Base-by-base conservation (phyloP, 2,797 vertebrate genomes). In the Lagodon rhomboides region DNA sequence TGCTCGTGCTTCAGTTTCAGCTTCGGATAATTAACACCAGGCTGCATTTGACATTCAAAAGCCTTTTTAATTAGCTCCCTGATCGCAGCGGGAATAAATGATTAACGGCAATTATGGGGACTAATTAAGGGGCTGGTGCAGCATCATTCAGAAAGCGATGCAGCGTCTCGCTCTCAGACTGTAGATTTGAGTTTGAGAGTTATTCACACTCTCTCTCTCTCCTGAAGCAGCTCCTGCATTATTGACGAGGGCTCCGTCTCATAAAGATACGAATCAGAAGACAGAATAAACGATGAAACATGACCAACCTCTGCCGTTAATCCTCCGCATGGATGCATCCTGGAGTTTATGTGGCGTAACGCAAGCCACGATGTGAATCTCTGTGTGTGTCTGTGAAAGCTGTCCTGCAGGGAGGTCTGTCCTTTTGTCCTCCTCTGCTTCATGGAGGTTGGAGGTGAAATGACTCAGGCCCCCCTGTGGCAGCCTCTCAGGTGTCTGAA, bases 401-500 rank as follows among this genome's bases (percentile, higher is more conserved):
- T 51, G 65, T 74, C 53, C 59, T 56, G 86, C 55, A 23, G 87
- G 30, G 85, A 30, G 91, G 82, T 82, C 80, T 18, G 69, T 17
- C 43, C 50, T 89, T 27, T 89, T 89, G 84, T 88, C 55, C 74
- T 61, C 20, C 16, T 0, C n/a, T 22, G 64, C 46, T 50, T 70
- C 60, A 67, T 30, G 46, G 61, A 51, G 64, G 58, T 61, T 5
- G 62, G 59, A 70, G 68, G 75, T 81, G 80, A 79, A 47, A 64
- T 54, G 77, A 76, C 61, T 77, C 74, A 10, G 59, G 41, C 44
- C 59, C 47, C 58, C 68, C 41, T 16, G 69, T 34, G 20, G 73
- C 63, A 43, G 50, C 80, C 16, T 88, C 87, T 93, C 92, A 1
- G 72, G 80, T 93, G 76, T 91, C 92, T 65, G 23, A 15, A 1